Conservation (phyloP, 1,140 invertebrate genomes). For the Bombyx mandarina region DNA sequence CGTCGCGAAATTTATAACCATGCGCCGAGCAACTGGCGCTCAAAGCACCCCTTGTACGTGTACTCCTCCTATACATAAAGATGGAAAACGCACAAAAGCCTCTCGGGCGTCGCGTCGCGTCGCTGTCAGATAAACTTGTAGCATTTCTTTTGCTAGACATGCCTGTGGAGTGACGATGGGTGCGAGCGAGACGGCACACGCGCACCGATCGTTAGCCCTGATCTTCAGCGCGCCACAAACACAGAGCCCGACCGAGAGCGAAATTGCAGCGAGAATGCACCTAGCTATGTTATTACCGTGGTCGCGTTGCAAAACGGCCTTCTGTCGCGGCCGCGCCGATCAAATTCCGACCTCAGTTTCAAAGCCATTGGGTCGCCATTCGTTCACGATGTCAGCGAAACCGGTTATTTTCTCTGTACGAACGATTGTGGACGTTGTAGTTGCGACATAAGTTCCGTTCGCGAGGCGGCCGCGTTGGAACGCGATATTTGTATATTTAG, state of each 20-base stretch:
- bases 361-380: conserved; percentile 25
- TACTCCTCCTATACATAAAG: conserved; percentile 66
- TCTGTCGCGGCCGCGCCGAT: conserved; percentile 20
- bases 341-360: conserved; percentile 28
- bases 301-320: conserved; percentile 48
- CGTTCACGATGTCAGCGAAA: conserved; percentile 22
- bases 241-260: conserved; percentile 68
- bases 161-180: conserved; percentile 20
- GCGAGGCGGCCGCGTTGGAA: conserved; percentile 31
- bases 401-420: conserved; percentile 55
- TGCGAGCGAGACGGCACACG: conserved; percentile 42
- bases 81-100: conserved; percentile 69
- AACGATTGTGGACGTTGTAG: conserved; percentile 56
- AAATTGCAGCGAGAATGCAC: conserved; percentile 70
- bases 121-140: conserved; percentile 68
- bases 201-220: conserved; percentile 68
- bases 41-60: conserved; percentile 67
- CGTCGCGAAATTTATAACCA: conserved; percentile 48
- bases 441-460: conserved; percentile 50
- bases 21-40: conserved; percentile 52
- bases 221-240: conserved; percentile 70
- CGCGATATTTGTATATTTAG: conserved; percentile 58
- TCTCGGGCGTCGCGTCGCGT: conserved; percentile 57
- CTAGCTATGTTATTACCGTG: conserved; percentile 65
- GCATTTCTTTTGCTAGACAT: conserved; percentile 62